Evolutionary conservation across 2,113 vertebrate species (phyloP).

Genomic region (Hemicordylus capensis): DNA sequence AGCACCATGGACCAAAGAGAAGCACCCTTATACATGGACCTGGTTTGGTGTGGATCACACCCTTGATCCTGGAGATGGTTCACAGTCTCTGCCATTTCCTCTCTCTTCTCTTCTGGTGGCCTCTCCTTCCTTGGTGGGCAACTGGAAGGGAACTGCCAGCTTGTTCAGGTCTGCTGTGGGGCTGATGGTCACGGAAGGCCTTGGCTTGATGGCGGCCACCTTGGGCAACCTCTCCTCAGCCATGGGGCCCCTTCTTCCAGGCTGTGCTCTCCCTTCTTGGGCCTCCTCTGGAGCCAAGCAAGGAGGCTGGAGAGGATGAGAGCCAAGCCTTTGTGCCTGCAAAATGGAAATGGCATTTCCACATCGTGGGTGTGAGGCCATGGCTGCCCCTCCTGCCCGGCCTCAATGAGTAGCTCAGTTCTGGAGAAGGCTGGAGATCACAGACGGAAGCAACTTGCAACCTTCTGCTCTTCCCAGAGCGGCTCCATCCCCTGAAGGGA

Average conservation of each 20-base stretch:
- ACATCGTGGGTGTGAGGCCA: neutral
- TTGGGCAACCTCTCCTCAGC: neutral
- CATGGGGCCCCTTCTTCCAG: neutral
- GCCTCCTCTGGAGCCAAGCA: neutral
- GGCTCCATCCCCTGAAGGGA: no score
- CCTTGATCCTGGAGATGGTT: neutral
- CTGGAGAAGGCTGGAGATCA: neutral
- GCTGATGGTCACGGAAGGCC: slow-evolving; percentile 2
- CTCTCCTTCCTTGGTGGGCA: slow-evolving; percentile 9
- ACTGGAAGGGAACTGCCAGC: neutral
- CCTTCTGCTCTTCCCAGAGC: no score
- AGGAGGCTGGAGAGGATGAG: neutral
- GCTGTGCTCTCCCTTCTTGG: neutral
- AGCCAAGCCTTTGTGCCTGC: neutral
- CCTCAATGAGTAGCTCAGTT: neutral
- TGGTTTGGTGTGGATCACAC: no score
- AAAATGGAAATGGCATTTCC: neutral
- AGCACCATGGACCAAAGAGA: no score
- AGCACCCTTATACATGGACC: no score
- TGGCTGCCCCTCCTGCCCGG: neutral
- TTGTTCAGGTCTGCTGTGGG: slow-evolving; percentile 30
- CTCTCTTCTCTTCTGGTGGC: neutral
- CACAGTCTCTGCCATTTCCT: neutral
- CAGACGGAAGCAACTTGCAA: neutral
- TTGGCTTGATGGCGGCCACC: slow-evolving; percentile 6